Percentiles rank a stretch among this genome's conserved stretches.
Conservation (phyloP, 2,113 vertebrate species). For the Candoia aspera region DNA sequence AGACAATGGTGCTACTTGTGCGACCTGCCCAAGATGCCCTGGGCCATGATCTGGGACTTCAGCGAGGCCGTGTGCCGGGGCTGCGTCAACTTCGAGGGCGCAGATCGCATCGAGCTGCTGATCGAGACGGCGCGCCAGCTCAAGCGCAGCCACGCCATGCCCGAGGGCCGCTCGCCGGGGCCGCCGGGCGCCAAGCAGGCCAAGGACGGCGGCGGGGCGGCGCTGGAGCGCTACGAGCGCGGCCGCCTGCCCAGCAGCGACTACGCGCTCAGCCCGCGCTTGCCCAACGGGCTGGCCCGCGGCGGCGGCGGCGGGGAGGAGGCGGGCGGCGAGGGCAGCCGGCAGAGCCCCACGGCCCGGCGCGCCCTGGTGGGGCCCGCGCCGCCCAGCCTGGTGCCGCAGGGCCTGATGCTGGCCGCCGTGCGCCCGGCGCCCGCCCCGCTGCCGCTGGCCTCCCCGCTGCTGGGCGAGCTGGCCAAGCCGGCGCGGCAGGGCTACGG, state of each 20-base stretch:
- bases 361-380: slow-evolving; percentile 82
- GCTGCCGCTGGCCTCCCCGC: slow-evolving; percentile 69
- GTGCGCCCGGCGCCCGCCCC: slow-evolving; percentile 75
- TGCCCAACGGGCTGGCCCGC: slow-evolving; percentile 83
- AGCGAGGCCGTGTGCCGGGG: slow-evolving; percentile 90
- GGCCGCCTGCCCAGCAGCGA: slow-evolving; percentile 69
- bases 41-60: slow-evolving; percentile 94
- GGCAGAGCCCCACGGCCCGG: slow-evolving; percentile 81
- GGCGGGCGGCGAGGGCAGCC: slow-evolving; percentile 75
- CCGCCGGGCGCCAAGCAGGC: slow-evolving; percentile 77
- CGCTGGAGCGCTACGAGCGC: slow-evolving; percentile 57
- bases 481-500: slow-evolving; percentile 66
- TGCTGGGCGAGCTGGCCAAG: slow-evolving; percentile 78
- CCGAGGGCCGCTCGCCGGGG: slow-evolving; percentile 86
- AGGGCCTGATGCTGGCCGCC: slow-evolving; percentile 76
- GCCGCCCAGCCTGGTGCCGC: slow-evolving; percentile 79
- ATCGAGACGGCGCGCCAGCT: slow-evolving; percentile 87
- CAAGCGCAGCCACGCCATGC: slow-evolving; percentile 84
- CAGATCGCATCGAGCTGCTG: slow-evolving; percentile 87
- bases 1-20: slow-evolving; percentile 93
- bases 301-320: slow-evolving; percentile 41
- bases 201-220: slow-evolving; percentile 59
- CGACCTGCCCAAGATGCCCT: slow-evolving; percentile 91
- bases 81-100: slow-evolving; percentile 92
- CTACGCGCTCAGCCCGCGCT: slow-evolving; percentile 68